Conservation (phyloP, 2,797 vertebrate species). For the Sebastes flavidus region DNA sequence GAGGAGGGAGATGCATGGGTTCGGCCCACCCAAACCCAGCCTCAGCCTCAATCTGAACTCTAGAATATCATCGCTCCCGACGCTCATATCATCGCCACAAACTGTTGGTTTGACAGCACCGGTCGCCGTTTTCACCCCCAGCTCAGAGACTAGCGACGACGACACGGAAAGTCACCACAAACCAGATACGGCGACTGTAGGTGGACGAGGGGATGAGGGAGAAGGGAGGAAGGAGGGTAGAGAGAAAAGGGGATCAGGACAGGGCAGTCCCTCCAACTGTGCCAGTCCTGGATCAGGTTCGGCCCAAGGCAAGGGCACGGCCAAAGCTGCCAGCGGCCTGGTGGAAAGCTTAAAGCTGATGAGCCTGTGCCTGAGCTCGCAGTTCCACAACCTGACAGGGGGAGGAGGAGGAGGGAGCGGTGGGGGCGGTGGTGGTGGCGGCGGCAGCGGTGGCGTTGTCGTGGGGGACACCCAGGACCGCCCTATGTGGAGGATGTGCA, state of each 20-base stretch:
- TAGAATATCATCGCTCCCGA: conserved; percentile 47
- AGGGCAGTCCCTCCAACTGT: conserved; percentile 79
- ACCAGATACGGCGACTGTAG: conserved; percentile 72
- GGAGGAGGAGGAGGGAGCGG: conserved; percentile 60
- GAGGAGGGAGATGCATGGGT: conserved; percentile 47
- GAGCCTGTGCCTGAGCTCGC: conserved; percentile 94
- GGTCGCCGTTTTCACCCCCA: conserved; percentile 88
- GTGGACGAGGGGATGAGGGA: conserved; percentile 75
- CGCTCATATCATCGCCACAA: conserved; percentile 69
- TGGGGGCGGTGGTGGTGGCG: conserved; percentile 10
- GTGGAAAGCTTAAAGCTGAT: conserved; percentile 96
- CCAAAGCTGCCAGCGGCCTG: conserved; percentile 87
- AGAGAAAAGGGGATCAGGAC: conserved; percentile 52
- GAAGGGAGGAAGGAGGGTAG: conserved; percentile 68
- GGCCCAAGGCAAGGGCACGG: conserved; percentile 78
- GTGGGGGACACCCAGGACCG: conserved; percentile 89
- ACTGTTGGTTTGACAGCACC: conserved; percentile 85
- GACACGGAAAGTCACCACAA: conserved; percentile 87
- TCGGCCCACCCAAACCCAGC: conserved; percentile 89
- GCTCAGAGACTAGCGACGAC: conserved; percentile 91
- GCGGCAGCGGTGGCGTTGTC: conserved; percentile 59
- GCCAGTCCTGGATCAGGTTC: conserved; percentile 72
- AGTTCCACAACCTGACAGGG: conserved; percentile 85
- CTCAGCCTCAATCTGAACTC: conserved; percentile 91
- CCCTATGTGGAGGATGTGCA: conserved; percentile 96